phyloP scores from a whole-genome alignment of 1,140 invertebrate genomes.

The Heterodera schachtii region DNA sequence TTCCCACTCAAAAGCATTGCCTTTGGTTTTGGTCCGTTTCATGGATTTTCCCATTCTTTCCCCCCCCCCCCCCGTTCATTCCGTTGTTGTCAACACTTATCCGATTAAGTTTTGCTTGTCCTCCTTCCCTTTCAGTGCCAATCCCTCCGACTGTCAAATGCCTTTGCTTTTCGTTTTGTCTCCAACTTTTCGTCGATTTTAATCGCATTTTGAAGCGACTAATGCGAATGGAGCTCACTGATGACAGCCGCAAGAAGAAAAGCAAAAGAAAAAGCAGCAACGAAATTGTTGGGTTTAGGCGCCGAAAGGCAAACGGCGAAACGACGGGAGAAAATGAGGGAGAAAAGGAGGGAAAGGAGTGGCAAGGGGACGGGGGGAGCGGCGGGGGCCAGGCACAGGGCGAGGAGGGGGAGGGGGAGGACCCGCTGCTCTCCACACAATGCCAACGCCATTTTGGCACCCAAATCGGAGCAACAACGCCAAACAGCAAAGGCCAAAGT shows the following conservation, averaged over 20 bases:
- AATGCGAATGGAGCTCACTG: constrained; percentile 8
- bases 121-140: neutral
- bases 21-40: too few relatives aligned
- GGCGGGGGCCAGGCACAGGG: neutral
- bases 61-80: neutral
- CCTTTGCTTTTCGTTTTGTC: neutral
- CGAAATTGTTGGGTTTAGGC: neutral
- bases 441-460: neutral
- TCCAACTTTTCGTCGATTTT: neutral
- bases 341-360: neutral
- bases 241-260: neutral
- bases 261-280: neutral
- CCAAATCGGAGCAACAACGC: neutral
- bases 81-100: constrained; percentile 6
- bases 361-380: neutral
- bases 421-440: neutral
- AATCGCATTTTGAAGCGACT: constrained; percentile 8
- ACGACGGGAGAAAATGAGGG: neutral
- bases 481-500: neutral
- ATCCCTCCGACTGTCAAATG: neutral
- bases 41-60: too few relatives aligned
- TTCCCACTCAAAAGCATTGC: neutral
- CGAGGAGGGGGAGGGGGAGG: neutral
- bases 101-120: neutral
- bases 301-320: neutral